Base-by-base conservation (phyloP, 2,113 vertebrate species). In the Gallinago media region DNA sequence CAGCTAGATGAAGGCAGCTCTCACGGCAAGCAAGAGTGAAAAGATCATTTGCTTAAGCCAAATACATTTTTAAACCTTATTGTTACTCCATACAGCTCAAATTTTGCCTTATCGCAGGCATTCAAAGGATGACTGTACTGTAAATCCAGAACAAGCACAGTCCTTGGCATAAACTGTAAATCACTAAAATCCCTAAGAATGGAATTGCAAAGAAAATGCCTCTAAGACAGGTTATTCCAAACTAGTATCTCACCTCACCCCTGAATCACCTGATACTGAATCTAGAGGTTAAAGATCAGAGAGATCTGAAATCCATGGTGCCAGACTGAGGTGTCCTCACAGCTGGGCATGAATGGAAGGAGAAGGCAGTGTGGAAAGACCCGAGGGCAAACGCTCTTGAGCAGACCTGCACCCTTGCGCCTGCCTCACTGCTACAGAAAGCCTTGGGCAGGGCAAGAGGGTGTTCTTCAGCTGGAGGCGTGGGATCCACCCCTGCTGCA, bases 221-320 rank as follows among this genome's bases (percentile, higher is more conserved):
- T 56, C 40, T 76, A 20, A 61, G 0, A 61, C 32, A 78, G 44
- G 18, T 73, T 72, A 68, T 75, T 20, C 44, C 23, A n/a, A 77
- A 58, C 4, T 19, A 68, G n/a, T 36, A 62, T 50, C 31, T 77
- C 50, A 59, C 11, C 26, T 67, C 22, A 88, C 3, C 42, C 31
- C 18, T 0, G 0, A 54, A 42, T 62, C 38, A 50, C 17, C 25
- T 2, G 3, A 54, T 22, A 49, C 25, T 25, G 66, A 72, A 7
- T 10, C 58, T 59, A 68, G 71, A 52, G 38, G 29, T 75, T 79
- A 72, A 79, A 86, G 55, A 75, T 38, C 71, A 52, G 40, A 29
- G 14, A 86, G 26, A 80, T 36, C 40, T 90, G 67, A 76, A 91
- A 76, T 71, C 49, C 0, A 0, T 52, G 54, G 26, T 75, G 31